phyloP scores from a whole-genome alignment of 1,140 invertebrate genomes.

The Sitobion miscanthi region DNA sequence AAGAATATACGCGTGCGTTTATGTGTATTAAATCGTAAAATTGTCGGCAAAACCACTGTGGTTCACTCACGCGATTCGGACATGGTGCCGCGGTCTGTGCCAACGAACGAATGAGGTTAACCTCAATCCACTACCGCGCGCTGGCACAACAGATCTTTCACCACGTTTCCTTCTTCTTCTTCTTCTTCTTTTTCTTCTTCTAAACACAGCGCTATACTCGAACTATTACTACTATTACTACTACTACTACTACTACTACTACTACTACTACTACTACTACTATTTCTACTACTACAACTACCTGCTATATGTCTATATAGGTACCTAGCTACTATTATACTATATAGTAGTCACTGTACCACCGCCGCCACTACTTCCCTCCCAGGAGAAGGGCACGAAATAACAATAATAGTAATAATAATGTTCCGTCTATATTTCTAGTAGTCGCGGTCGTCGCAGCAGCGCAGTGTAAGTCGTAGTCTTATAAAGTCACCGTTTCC shows the following conservation, averaged over 20 bases:
- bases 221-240: not conserved
- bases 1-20: not conserved
- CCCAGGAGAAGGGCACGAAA: not conserved
- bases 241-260: not conserved
- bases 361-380: too few relatives aligned
- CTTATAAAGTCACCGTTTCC: not conserved
- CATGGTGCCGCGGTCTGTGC: constrained; percentile 55
- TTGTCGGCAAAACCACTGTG: not conserved
- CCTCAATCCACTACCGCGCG: constrained; percentile 52
- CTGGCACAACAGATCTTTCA: constrained; percentile 52
- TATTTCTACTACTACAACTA: not conserved
- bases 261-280: not conserved
- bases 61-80: constrained; percentile 55
- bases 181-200: constrained; percentile 42
- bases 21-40: constrained; percentile 24
- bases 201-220: constrained; percentile 20
- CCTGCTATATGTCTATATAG: not conserved
- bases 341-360: not conserved
- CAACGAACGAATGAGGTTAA: constrained; percentile 57
- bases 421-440: not conserved
- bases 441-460: not conserved
- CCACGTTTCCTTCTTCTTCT: constrained; percentile 51
- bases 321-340: not conserved
- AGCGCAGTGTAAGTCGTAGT: not conserved
- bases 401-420: not conserved